Evolutionary conservation across 2,797 vertebrate species (phyloP), one percentile per base, ranked within the genome.

Genomic region (Sebastes ruberrimus): DNA sequence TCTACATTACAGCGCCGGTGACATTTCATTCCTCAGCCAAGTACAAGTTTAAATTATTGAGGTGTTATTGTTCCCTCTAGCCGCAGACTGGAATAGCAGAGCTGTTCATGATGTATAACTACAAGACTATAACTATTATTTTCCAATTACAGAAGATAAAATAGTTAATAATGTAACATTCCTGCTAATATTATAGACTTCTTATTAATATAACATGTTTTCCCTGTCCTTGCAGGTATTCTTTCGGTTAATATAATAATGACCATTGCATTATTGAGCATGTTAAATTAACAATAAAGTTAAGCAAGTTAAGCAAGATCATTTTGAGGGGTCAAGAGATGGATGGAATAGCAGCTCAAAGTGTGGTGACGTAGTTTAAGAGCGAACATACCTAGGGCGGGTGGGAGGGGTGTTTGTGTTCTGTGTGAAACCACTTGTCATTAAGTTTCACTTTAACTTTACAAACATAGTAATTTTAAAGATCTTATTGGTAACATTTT

Each of bases 1-100:
- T 72, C 63, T 57, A 28, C 71, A 56, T 70, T 62, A 62, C 77
- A 78, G 59, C 30, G 4, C 18, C 10, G 3, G 52, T 80, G 95
- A 96, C 94, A 95, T 95, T 94, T 96, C 90, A 95, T 94, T 96
- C 94, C 56, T 95, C 94, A 95, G 95, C 93, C 70, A 35, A 76
- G 94, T 93, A 91, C 63, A 93, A 38, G 25, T 66, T 66, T 35
- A 55, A 78, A 67, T 72, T 3, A 62, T 72, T 56, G 64, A 70
- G 67, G 32, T 30, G 33, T 69, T 72, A 62, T 66, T 66, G 22
- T 78, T 81, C 25, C 10, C 78, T 87, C 55, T 66, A 28, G 0
- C 1, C 87, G 78, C 28, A 52, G 33, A 53, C 75, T 8, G 27
- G 10, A 71, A 30, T 4, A 59, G 52, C 4, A n/a, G 55, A 56